Base-by-base conservation (phyloP, 1,140 invertebrate genomes). In the Eumaeus atala region DNA sequence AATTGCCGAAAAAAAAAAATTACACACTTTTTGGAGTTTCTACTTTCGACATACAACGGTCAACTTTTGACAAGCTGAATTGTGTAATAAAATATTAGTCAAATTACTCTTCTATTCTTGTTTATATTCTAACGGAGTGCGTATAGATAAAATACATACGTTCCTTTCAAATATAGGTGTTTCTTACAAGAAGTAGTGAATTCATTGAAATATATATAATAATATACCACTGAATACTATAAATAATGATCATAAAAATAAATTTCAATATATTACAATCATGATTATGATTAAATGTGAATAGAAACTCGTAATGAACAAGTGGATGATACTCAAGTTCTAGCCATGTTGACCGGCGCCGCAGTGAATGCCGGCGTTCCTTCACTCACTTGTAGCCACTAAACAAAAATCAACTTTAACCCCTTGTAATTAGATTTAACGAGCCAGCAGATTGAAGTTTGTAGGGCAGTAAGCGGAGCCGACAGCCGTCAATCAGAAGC, bases 311-410 rank as follows among this genome's bases (percentile, higher is more conserved):
- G 70, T 82, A 82, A 77, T 77, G 71, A 77, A 81, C 82, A 80
- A 84, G 77, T 84, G 74, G 78, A 86, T 86, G 83, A 86, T 86
- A 84, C 80, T 84, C 70, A 74, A 86, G 77, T 84, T 77, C 72
- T 66, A 71, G 73, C 70, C 67, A 70, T 74, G 72, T 74, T 72
- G 70, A 64, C 62, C 77, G 83, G 83, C 83, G 83, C 83, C 83
- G 83, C 72, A 56, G 67, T 64, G 70, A 79, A 79, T 79, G 69
- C 69, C 72, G 65, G 70, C 73, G 67, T 53, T 40, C 57, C 60
- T 17, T 49, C 38, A 51, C 47, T 16, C 8, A 21, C 35, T 17
- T 51, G 34, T 57, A 33, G 12, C 49, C 12, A 4, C 36, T 33
- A 38, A 61, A 40, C 51, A 12, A 80, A 68, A 68, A 51, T 57